Percentiles rank a stretch among this genome's conserved stretches.
Evolutionary conservation across 2,888 invertebrate species (phyloP).

Genomic region (Coenonympha arcania): DNA sequence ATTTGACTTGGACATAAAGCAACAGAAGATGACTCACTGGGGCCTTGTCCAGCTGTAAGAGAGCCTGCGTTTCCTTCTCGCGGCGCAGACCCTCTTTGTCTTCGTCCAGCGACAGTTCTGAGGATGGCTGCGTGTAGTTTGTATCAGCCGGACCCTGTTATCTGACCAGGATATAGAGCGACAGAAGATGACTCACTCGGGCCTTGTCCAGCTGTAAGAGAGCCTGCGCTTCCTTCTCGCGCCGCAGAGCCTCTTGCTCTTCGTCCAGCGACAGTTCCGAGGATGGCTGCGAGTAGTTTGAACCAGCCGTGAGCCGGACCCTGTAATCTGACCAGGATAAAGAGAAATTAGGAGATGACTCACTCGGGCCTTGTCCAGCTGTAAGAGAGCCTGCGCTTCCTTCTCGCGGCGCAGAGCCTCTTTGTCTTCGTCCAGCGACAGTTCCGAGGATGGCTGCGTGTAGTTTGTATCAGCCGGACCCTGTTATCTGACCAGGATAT

Average conservation of each 20-base stretch:
- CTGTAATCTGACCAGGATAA: too few species aligned
- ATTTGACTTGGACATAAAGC: too few species aligned
- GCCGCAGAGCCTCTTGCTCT: conserved; percentile 96
- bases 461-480: conserved; percentile 99
- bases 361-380: conserved; percentile 98
- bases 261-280: conserved; percentile 99
- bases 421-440: conserved; percentile 99
- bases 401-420: conserved; percentile 98
- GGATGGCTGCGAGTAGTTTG: conserved; percentile 98
- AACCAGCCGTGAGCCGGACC: conserved; percentile 99
- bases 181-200: conserved; percentile 78
- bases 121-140: conserved; percentile 98
- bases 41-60: conserved; percentile 97
- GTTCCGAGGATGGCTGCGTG: conserved; percentile 98
- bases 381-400: conserved; percentile 96
- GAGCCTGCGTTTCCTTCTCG: conserved; percentile 98
- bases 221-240: conserved; percentile 98
- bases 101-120: conserved; percentile 99
- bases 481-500: too few species aligned
- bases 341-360: conserved; percentile 43
- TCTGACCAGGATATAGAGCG: too few species aligned
- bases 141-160: conserved; percentile 98
- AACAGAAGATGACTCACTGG: too few species aligned
- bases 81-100: conserved; percentile 97
- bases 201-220: conserved; percentile 98